Percentiles rank a stretch among this genome's conserved stretches.
Evolutionary conservation across 2,113 vertebrate species (phyloP).

Genomic region (Melanostigma gelatinosum): DNA sequence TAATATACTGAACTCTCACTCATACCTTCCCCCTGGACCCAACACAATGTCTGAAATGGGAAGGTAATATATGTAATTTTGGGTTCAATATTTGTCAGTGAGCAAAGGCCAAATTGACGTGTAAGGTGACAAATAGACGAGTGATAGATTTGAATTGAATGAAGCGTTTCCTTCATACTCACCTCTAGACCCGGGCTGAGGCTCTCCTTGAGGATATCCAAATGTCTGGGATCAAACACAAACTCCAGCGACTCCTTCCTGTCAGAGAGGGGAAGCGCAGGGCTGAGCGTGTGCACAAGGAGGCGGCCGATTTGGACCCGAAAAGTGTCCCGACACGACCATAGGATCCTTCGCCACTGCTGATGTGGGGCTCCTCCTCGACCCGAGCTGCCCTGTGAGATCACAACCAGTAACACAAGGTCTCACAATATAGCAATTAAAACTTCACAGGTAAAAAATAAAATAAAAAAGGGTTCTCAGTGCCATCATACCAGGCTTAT

Average conservation of each 20-base stretch:
- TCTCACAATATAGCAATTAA: neutral
- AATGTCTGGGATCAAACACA: slow-evolving; percentile 86
- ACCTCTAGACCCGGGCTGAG: slow-evolving; percentile 92
- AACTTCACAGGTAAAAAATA: neutral
- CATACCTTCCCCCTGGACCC: neutral
- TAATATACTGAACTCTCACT: slow-evolving; percentile 1
- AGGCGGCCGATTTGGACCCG: slow-evolving; percentile 92
- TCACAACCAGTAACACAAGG: neutral
- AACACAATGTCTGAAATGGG: neutral
- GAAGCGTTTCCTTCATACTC: slow-evolving; percentile 43
- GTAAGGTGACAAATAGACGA: neutral
- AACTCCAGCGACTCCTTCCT: slow-evolving; percentile 91
- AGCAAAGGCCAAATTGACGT: neutral
- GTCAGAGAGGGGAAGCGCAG: slow-evolving; percentile 82
- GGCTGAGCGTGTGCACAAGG: slow-evolving; percentile 91
- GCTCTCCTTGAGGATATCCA: slow-evolving; percentile 93
- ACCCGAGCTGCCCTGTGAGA: slow-evolving; percentile 79
- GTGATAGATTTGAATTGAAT: neutral
- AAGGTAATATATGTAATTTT: neutral
- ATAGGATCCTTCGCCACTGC: slow-evolving; percentile 91
- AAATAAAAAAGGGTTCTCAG: neutral
- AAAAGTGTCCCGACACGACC: slow-evolving; percentile 92
- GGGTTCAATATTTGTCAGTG: neutral
- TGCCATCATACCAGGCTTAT: slow-evolving; percentile 82
- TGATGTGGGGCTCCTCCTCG: slow-evolving; percentile 85